These are phyloP conservation scores for Hypomesus transpacificus DNA, from an alignment of 2,113 vertebrate species.

Conservation along the genomic window DNA sequence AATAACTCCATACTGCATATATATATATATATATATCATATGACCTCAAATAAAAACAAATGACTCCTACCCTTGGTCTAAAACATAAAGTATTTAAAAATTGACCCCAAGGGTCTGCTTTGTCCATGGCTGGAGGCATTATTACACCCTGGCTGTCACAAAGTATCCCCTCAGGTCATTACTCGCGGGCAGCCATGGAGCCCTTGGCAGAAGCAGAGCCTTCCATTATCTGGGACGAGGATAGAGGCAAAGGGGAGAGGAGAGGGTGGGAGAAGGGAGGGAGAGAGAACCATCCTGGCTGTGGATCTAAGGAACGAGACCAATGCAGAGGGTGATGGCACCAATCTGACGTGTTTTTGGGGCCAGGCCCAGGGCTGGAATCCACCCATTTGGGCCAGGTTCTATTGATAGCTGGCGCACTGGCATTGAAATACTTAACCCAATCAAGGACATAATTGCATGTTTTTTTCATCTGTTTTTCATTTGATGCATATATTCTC, in stretches of 20 bases:
- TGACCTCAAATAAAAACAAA: constrained; percentile 71
- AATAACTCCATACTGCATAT: background rate
- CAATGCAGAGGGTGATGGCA: constrained; percentile 43
- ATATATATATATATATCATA: constrained; percentile 30
- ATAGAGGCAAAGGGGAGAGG: constrained; percentile 43
- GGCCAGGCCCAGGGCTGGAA: constrained; percentile 56
- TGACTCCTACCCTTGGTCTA: constrained; percentile 66
- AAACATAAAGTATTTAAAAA: constrained; percentile 83
- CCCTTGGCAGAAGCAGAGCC: constrained; percentile 71
- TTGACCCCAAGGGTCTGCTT: constrained; percentile 78
- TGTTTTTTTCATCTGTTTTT: constrained; percentile 71
- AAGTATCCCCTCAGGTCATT: constrained; percentile 79
- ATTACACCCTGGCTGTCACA: constrained; percentile 78
- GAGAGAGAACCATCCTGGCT: constrained; percentile 52
- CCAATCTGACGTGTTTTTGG: constrained; percentile 57
- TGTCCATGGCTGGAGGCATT: constrained; percentile 77
- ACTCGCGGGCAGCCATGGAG: constrained; percentile 69
- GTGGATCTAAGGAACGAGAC: constrained; percentile 66
- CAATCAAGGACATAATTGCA: constrained; percentile 74
- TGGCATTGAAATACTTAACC: constrained; percentile 69
- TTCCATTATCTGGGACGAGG: constrained; percentile 73
- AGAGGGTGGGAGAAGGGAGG: constrained; percentile 49
- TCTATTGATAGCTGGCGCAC: constrained; percentile 41
- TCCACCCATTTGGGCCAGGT: constrained; percentile 60
- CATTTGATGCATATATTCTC: constrained; percentile 80